Conservation (phyloP, 30 jellyfish, hydroid and myxozoan genomes). For the Morbakka virulenta region DNA sequence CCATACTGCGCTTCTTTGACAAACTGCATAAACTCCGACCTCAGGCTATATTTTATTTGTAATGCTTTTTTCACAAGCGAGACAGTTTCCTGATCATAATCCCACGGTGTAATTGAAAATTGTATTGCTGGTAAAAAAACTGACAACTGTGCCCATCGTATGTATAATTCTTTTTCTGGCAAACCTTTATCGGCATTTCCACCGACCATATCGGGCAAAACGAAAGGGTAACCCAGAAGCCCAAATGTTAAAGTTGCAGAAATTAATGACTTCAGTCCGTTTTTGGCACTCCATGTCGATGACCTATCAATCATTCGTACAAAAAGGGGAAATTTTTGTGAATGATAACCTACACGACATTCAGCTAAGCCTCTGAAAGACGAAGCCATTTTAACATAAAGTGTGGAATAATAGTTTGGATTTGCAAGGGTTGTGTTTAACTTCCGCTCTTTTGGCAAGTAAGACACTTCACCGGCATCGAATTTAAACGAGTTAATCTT, state of each 20-base stretch:
- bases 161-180: slow-evolving; percentile 83
- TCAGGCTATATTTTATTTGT: slow-evolving; percentile 30
- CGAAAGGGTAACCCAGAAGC: slow-evolving; percentile 82
- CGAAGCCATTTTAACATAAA: slow-evolving; percentile 71
- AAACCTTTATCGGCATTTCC: slow-evolving; percentile 70
- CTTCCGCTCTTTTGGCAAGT: slow-evolving; percentile 58
- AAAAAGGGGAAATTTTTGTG: slow-evolving; percentile 67
- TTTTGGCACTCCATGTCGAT: slow-evolving; percentile 75
- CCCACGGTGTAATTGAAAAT: slow-evolving; percentile 96
- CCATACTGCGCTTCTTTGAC: slow-evolving; percentile 46
- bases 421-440: slow-evolving; percentile 29
- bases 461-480: slow-evolving; percentile 94
- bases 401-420: slow-evolving; percentile 54
- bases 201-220: slow-evolving; percentile 97
- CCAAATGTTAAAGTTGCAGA: slow-evolving; percentile 88
- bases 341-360: slow-evolving; percentile 75
- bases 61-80: slow-evolving; percentile 46
- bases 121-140: slow-evolving; percentile 90
- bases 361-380: slow-evolving; percentile 69
- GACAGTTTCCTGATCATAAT: slow-evolving; percentile 77
- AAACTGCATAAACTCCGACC: slow-evolving; percentile 43
- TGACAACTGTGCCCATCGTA: slow-evolving; percentile 85
- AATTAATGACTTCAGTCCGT: slow-evolving; percentile 85
- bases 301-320: slow-evolving; percentile 78
- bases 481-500: slow-evolving; percentile 80